These are phyloP conservation scores for Dromaius novaehollandiae DNA, from an alignment of 2,113 vertebrate genomes.

Conservation along the genomic window DNA sequence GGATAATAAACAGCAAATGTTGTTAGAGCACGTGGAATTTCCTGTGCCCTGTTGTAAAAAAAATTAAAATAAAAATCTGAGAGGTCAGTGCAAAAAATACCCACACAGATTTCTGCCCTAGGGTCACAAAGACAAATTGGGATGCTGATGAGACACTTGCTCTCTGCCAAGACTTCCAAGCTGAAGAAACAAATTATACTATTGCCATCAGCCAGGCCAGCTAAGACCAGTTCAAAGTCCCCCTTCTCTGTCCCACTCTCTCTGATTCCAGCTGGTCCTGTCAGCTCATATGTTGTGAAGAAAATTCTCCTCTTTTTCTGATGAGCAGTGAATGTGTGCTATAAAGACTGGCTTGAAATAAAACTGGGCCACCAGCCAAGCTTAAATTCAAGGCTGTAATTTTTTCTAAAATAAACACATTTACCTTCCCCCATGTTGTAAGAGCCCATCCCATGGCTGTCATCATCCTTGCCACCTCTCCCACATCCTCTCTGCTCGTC, in stretches of 20 bases:
- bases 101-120: background rate
- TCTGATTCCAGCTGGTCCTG: conserved; percentile 27
- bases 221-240: background rate
- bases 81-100: background rate
- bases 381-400: background rate
- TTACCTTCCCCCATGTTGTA: background rate
- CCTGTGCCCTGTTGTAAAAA: background rate
- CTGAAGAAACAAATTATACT: background rate
- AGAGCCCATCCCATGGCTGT: background rate
- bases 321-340: conserved; percentile 5
- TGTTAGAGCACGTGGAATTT: background rate
- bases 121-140: background rate
- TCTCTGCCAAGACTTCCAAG: background rate
- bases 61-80: background rate
- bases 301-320: conserved; percentile 23
- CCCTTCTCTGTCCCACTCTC: background rate
- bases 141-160: background rate
- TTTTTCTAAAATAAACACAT: conserved; percentile 19
- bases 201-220: background rate
- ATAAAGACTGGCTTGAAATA: conserved; percentile 19
- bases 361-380: conserved; percentile 23
- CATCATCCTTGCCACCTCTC: background rate
- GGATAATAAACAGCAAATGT: background rate
- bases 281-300: background rate
- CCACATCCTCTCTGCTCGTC: background rate